Evolutionary conservation across 2,888 invertebrate species (phyloP), one percentile per base, ranked within the genome.

Genomic region (Celastrina argiolus): DNA sequence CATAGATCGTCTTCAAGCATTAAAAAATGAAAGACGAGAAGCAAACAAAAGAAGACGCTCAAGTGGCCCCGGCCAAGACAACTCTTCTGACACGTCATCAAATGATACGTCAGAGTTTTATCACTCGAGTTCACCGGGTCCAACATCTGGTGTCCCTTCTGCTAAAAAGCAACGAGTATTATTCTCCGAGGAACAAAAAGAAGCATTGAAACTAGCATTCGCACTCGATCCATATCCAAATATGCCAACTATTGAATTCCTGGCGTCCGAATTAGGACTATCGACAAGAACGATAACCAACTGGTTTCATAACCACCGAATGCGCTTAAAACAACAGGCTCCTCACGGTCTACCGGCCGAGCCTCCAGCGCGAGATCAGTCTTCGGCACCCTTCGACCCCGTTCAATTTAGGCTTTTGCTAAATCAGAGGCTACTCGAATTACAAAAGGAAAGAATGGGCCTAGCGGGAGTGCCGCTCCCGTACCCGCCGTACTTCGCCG

Each of bases 301-400:
- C 88, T 99, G 99, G 99, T 99, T 99, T 93, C 99, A 99, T 92
- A 99, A 99, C 85, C 99, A 99, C 84, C 95, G 99, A 76, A 99
- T 99, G 98, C 94, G 99, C 71, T 94, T 98, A 81, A 99, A 99
- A 88, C 97, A 97, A 81, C 96, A 97, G 80, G 94, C 95, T 65
- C 96, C 97, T 1, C 96, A 96, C 77, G 95, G 95, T 0, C 92
- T 94, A 28, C 93, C 94, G 0, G 95, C 95, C 64, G 94, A 95
- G 67, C 94, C 95, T 10, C 95, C 96, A 2, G 94, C 95, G 42
- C 92, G 95, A 26, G 96, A 96, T 78, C 95, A 95, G 74, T 92
- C 94, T 26, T 85, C 92, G 34, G 94, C 95, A 56, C 96, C 96
- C 14, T 97, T 98, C 85, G 98, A 98, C 87, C 97, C 97, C 31